phyloP scores from a whole-genome alignment of 2,888 invertebrate species.

The Xestia sexstrigata region DNA sequence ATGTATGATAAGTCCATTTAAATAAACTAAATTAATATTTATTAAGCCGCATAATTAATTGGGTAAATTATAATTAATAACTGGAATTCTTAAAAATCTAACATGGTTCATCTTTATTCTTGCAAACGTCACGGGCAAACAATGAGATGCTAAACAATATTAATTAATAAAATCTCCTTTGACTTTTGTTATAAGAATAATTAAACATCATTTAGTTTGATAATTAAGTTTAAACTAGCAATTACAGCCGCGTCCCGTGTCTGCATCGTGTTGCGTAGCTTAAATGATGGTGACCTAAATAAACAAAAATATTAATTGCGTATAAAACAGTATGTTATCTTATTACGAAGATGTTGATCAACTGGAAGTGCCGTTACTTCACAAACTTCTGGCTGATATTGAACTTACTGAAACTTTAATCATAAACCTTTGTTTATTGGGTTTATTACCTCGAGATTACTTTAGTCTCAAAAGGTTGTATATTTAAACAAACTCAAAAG shows the following conservation, averaged over 20 bases:
- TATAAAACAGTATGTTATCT: constrained; percentile 72
- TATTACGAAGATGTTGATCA: constrained; percentile 51
- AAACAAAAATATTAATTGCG: constrained; percentile 86
- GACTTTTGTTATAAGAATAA: constrained; percentile 34
- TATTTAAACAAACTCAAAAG: constrained; percentile 57
- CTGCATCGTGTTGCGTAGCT: constrained; percentile 30
- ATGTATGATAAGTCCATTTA: constrained; percentile 16
- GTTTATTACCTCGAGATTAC: constrained; percentile 66
- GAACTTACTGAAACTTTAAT: constrained; percentile 67
- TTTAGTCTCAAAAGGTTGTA: constrained; percentile 61
- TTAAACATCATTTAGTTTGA: constrained; percentile 51
- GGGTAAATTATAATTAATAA: constrained; percentile 24
- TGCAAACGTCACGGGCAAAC: constrained; percentile 22
- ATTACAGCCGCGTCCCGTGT: constrained; percentile 62
- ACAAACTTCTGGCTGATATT: constrained; percentile 63
- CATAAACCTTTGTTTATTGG: constrained; percentile 68
- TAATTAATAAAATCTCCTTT: constrained; percentile 32
- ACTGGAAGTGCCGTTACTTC: constrained; percentile 62
- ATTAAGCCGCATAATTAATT: constrained; percentile 11
- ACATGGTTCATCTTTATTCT: constrained; percentile 32
- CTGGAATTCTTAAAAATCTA: constrained; percentile 27
- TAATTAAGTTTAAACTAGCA: constrained; percentile 64
- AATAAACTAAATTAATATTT: constrained; percentile 23
- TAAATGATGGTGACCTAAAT: constrained; percentile 80
- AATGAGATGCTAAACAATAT: constrained; percentile 30